Percentiles rank a stretch among this genome's conserved stretches.
phyloP scores from a whole-genome alignment of 2,113 vertebrate species.

The Anoura caudifer region DNA sequence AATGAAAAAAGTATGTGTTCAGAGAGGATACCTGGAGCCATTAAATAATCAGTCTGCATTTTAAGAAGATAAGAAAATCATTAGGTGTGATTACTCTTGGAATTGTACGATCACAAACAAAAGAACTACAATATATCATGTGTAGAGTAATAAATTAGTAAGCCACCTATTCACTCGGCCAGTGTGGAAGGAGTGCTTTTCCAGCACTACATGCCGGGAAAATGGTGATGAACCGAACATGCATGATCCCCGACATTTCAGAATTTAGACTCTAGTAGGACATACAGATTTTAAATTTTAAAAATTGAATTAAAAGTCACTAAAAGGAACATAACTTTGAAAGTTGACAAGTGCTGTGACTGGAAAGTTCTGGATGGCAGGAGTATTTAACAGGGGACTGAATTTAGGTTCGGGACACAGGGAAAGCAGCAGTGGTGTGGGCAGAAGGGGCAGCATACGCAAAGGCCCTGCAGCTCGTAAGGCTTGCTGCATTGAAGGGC shows the following conservation, averaged over 20 bases:
- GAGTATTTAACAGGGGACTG: background rate
- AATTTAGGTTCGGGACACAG: background rate
- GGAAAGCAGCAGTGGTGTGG: background rate
- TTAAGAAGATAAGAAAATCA: slow-evolving; percentile 10
- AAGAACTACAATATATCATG: background rate
- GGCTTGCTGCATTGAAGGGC: background rate
- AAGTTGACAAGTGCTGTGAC: background rate
- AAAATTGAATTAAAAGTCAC: background rate
- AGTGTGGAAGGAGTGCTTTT: background rate
- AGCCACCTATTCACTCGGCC: background rate
- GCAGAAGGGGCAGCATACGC: background rate
- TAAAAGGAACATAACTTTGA: background rate
- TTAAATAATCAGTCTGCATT: background rate
- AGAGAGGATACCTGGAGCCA: background rate
- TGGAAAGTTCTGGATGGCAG: background rate
- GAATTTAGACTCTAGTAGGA: background rate
- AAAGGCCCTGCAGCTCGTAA: background rate
- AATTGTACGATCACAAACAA: background rate
- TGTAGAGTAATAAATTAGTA: background rate
- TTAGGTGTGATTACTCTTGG: background rate
- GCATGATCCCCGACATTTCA: background rate
- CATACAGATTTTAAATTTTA: background rate
- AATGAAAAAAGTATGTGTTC: slow-evolving; percentile 2
- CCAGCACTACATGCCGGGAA: background rate
- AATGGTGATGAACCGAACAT: background rate